These are phyloP conservation scores for Tangara arthus DNA, from an alignment of 2,797 vertebrate genomes.

Conservation along the genomic window DNA sequence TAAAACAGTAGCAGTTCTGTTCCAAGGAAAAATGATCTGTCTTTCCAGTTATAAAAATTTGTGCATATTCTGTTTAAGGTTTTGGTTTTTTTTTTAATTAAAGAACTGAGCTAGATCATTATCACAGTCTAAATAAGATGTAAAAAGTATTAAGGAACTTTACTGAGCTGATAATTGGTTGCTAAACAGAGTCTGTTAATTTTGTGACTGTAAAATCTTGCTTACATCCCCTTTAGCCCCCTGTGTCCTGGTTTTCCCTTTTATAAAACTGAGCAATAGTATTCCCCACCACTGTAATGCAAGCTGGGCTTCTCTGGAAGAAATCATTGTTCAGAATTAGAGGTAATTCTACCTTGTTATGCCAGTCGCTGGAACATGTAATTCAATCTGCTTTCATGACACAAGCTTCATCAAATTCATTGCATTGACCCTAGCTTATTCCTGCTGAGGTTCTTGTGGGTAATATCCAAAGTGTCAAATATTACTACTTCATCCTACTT, in stretches of 20 bases:
- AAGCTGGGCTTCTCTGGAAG: background rate
- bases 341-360: background rate
- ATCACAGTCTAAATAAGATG: background rate
- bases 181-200: background rate
- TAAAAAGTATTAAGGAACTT: background rate
- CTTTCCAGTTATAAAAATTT: background rate
- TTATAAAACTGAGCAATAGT: background rate
- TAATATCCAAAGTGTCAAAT: background rate
- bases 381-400: background rate
- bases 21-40: background rate
- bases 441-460: background rate
- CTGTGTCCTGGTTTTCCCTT: background rate
- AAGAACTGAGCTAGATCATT: background rate
- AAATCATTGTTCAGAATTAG: background rate
- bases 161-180: background rate
- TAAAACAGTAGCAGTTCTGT: background rate
- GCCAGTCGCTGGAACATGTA: background rate
- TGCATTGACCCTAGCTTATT: background rate
- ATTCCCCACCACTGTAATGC: background rate
- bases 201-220: background rate
- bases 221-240: background rate
- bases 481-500: background rate
- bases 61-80: background rate
- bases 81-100: background rate
- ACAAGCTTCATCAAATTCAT: background rate